Base-by-base conservation (phyloP, 1,140 invertebrate genomes). In the Phymastichus coffea region DNA sequence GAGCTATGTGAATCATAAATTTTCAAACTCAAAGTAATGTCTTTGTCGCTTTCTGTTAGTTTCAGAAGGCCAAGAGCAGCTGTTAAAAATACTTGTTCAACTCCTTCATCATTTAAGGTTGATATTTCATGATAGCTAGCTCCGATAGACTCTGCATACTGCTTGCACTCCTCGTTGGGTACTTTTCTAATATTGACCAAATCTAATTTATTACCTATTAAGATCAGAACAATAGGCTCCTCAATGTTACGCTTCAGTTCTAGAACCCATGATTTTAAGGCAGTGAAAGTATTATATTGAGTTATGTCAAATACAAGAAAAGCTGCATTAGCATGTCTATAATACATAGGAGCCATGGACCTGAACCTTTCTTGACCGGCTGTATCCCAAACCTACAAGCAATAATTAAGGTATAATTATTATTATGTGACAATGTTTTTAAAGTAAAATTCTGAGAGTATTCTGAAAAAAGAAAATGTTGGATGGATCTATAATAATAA, bases 301-400 rank as follows among this genome's bases (percentile, higher is more conserved):
- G 92, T 93, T 40, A 96, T 83, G 76, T 96, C 93, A 74, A 93
- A 96, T 0, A 95, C 88, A 46, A 96, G 78, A 43, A 95, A 83
- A 2, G 92, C 92, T 3, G 91, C 93, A 70, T 93, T 92, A 0
- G 93, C 91, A 67, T 93, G 93, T 66, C 93, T 81, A 75, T 95
- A 96, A 74, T 96, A 96, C 90, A 95, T 94, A 6, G 93, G 93
- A 0, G 91, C 91, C 83, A 96, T 88, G 0, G 93, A 87, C 57
- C 88, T 83, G 75, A 93, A 96, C 65, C 92, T 81, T 63, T 84
- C 81, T 60, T 79, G 75, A 0, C 94, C 94, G 8, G 94, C 93
- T 6, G 94, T 96, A 72, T 97, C 94, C 94, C 94, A 93, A 25
- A 90, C 87, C 90, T 81, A 22, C 63, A 68, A 68, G 67, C 56